These are phyloP conservation scores for Chromobotia macracanthus DNA, from an alignment of 2,797 vertebrate genomes.

Conservation along the genomic window DNA sequence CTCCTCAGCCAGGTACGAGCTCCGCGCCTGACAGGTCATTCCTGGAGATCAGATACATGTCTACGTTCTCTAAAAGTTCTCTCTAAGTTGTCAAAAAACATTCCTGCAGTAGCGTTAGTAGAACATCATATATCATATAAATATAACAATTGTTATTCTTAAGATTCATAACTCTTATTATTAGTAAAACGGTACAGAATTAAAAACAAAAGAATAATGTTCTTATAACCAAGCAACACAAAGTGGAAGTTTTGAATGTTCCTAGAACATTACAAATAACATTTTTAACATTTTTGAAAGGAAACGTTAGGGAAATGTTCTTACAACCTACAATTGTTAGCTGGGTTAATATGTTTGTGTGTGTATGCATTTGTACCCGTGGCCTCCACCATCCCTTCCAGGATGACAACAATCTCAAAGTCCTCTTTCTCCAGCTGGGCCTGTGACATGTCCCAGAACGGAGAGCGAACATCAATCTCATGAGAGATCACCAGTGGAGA, in stretches of 20 bases:
- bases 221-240: too few species aligned
- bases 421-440: slow-evolving; percentile 91
- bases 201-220: too few species aligned
- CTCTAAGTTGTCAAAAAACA: too few species aligned
- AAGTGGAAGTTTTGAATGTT: too few species aligned
- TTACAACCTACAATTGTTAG: too few species aligned
- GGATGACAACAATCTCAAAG: slow-evolving; percentile 96
- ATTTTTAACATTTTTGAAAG: not conserved
- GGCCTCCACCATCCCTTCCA: slow-evolving; percentile 98
- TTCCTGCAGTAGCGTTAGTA: too few species aligned
- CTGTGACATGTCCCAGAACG: slow-evolving; percentile 95
- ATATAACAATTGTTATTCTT: too few species aligned
- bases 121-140: too few species aligned
- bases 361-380: slow-evolving; percentile 79
- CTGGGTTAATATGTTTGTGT: not conserved
- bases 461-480: slow-evolving; percentile 87
- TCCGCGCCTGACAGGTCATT: slow-evolving; percentile 94
- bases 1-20: slow-evolving; percentile 90
- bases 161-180: too few species aligned
- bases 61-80: not conserved
- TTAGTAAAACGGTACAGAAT: too few species aligned
- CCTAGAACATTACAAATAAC: too few species aligned
- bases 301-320: too few species aligned
- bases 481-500: slow-evolving; percentile 96
- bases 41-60: slow-evolving; percentile 69